Percentiles rank a stretch among this genome's conserved stretches.
These are phyloP conservation scores for Trichonephila inaurata DNA, from an alignment of 1,140 invertebrate species.

Conservation along the genomic window DNA sequence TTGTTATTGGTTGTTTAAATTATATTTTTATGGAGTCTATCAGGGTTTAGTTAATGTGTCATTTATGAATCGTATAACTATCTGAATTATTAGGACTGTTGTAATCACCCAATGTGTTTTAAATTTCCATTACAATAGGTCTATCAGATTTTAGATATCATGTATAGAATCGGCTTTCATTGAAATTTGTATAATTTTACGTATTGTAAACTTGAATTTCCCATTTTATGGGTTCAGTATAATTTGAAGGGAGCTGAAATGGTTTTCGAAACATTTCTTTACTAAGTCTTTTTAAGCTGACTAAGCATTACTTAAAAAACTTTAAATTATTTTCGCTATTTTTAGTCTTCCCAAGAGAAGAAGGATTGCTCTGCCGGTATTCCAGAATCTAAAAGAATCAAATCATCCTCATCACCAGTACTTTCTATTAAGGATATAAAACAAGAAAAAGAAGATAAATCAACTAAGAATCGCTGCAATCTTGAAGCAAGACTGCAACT, in stretches of 20 bases:
- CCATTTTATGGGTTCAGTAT: too few species aligned
- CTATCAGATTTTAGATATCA: too few species aligned
- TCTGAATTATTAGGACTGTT: too few species aligned
- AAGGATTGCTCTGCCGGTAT: constrained; percentile 25
- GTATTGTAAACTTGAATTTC: too few species aligned
- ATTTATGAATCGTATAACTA: too few species aligned
- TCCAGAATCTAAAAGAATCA: constrained; percentile 61
- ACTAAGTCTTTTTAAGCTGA: background rate
- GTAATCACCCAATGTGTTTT: too few species aligned
- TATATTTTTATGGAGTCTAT: too few species aligned
- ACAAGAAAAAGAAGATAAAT: constrained; percentile 68
- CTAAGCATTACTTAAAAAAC: background rate
- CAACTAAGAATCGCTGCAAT: background rate
- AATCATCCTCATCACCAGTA: constrained; percentile 4
- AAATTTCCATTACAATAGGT: too few species aligned
- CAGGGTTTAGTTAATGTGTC: too few species aligned
- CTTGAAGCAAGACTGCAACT: constrained; percentile 3
- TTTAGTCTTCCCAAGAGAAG: constrained; percentile 65
- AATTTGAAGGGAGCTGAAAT: background rate
- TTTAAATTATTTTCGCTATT: background rate
- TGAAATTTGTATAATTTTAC: too few species aligned
- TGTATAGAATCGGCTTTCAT: too few species aligned
- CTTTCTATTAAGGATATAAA: constrained; percentile 62
- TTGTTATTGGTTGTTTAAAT: too few species aligned
- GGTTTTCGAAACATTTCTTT: background rate